phyloP scores from a whole-genome alignment of 2,888 invertebrate genomes.

The Heterodera filipjevi region DNA sequence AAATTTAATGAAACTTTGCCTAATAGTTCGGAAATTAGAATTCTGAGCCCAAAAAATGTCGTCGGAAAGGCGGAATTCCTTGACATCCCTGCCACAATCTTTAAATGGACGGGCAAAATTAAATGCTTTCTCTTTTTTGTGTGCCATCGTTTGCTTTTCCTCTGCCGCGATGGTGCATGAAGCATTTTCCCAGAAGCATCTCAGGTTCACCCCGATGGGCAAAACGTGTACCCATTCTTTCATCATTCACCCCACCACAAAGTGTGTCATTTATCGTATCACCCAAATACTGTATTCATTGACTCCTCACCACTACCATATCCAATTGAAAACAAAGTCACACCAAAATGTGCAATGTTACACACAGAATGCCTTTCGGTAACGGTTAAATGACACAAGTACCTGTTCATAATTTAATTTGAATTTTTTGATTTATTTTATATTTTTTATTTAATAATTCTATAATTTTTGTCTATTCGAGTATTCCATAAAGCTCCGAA shows the following conservation, averaged over 20 bases:
- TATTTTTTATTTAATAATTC: neutral
- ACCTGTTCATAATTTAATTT: neutral
- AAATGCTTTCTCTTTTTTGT: neutral
- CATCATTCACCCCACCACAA: neutral
- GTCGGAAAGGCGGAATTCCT: too few species aligned
- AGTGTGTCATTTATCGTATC: too few species aligned
- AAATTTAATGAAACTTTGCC: neutral
- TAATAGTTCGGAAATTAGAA: too few species aligned
- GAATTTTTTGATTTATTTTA: neutral
- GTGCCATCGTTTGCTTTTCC: neutral
- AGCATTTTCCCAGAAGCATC: neutral
- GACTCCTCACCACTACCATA: too few species aligned
- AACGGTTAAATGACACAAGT: too few species aligned
- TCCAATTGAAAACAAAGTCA: too few species aligned
- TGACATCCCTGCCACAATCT: too few species aligned
- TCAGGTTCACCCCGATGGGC: slow-evolving; percentile 4
- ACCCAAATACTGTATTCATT: too few species aligned
- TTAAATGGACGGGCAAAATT: neutral
- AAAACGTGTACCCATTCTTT: neutral
- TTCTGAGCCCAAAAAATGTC: too few species aligned
- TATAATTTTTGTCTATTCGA: neutral
- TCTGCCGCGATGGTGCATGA: neutral
- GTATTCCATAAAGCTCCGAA: neutral
- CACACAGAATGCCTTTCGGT: too few species aligned
- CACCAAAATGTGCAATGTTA: too few species aligned